Percentiles rank a stretch among this genome's conserved stretches.
Conservation (phyloP, 2,888 invertebrate species). For the Apamea epomidion region DNA sequence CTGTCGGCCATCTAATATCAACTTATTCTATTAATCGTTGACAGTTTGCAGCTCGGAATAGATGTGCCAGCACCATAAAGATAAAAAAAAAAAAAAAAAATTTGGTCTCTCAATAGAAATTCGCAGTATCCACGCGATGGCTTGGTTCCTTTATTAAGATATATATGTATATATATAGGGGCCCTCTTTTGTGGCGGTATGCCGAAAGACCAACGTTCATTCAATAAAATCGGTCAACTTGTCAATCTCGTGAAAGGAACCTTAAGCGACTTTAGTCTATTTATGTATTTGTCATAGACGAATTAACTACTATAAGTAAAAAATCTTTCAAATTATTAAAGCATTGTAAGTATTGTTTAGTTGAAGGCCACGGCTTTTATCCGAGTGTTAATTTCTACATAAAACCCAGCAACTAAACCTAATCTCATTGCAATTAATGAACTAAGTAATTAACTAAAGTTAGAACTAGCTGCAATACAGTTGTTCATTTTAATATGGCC, state of each 20-base stretch:
- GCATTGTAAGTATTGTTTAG: neutral
- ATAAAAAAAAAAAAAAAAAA: neutral
- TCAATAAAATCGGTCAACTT: constrained; percentile 36
- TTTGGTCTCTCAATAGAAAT: neutral
- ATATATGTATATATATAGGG: no score
- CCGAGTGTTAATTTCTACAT: neutral
- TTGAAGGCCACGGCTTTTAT: neutral
- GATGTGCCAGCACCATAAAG: neutral
- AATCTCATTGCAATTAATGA: neutral
- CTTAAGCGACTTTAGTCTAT: neutral
- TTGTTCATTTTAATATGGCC: constrained; percentile 5
- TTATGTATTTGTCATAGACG: neutral
- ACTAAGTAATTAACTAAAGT: neutral
- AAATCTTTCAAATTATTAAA: neutral
- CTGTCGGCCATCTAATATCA: neutral
- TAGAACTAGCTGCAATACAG: neutral
- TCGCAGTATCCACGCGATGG: neutral
- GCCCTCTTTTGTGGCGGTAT: neutral
- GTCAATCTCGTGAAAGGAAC: neutral
- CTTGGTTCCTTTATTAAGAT: neutral
- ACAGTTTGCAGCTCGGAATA: neutral
- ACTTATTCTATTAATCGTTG: neutral
- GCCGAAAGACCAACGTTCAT: neutral
- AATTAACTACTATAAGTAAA: neutral
- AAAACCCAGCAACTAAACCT: neutral